phyloP scores from a whole-genome alignment of 2,113 vertebrate genomes.

The Delphinus delphis region DNA sequence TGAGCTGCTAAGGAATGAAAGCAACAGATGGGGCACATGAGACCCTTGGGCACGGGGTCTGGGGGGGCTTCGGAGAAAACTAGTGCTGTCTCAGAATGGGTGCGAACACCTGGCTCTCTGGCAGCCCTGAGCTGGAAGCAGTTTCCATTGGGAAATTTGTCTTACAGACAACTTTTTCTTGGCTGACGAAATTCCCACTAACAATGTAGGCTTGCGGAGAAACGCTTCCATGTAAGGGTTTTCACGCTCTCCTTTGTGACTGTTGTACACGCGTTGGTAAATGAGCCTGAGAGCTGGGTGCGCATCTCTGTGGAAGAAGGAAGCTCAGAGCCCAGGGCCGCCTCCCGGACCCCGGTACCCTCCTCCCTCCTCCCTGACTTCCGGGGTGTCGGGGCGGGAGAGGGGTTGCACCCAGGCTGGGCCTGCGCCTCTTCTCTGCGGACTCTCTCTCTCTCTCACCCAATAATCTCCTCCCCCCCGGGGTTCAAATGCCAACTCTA shows the following conservation, averaged over 20 bases:
- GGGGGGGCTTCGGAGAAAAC: not conserved
- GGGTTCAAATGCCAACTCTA: not conserved
- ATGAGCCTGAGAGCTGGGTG: not conserved
- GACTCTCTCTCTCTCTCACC: not conserved
- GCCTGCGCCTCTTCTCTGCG: accelerated
- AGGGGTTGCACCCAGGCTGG: not conserved
- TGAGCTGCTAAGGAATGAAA: accelerated
- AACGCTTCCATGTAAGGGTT: not conserved
- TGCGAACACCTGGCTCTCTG: accelerated
- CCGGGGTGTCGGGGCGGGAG: not conserved
- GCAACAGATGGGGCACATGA: accelerated
- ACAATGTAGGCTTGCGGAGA: not conserved
- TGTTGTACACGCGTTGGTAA: not conserved
- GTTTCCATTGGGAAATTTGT: not conserved
- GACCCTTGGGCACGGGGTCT: too few species aligned
- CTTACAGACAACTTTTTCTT: not conserved
- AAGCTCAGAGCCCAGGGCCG: not conserved
- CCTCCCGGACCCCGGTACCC: not conserved
- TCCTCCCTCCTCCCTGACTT: not conserved
- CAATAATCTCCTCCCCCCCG: not conserved
- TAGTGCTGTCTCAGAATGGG: not conserved
- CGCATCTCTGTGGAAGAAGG: not conserved
- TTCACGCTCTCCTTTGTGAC: not conserved
- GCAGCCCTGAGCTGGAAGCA: not conserved
- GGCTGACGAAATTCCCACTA: not conserved